phyloP scores from a whole-genome alignment of 1,140 invertebrate genomes.

The Papilio helenus region DNA sequence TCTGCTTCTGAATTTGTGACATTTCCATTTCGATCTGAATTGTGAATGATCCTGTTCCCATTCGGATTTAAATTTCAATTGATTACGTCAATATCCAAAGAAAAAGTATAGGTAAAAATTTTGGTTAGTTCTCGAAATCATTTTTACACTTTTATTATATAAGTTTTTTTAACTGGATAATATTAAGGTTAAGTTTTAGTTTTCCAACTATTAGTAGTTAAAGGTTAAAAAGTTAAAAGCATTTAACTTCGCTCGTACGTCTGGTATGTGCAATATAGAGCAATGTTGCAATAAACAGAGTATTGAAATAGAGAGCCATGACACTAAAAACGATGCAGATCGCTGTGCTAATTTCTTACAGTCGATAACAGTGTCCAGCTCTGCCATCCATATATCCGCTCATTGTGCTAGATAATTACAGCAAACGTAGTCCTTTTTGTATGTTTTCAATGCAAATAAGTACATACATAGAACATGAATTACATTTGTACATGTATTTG shows the following conservation, averaged over 20 bases:
- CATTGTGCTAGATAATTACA: conserved; percentile 2
- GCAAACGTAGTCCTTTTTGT: background rate
- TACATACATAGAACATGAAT: background rate
- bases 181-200: too few species aligned
- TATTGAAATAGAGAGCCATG: conserved; percentile 7
- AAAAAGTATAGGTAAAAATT: too few species aligned
- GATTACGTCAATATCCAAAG: background rate
- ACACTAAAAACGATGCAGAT: background rate
- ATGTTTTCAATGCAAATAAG: too few species aligned
- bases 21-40: background rate
- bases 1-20: background rate
- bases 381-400: background rate
- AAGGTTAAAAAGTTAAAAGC: too few species aligned
- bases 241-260: background rate
- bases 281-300: background rate
- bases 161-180: too few species aligned
- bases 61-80: background rate
- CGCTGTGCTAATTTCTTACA: background rate
- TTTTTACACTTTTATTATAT: too few species aligned
- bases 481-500: background rate
- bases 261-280: background rate
- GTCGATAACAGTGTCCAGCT: background rate
- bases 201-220: too few species aligned
- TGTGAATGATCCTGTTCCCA: background rate
- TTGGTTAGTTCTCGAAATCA: too few species aligned